Percentiles rank a stretch among this genome's conserved stretches.
Evolutionary conservation across 2,888 invertebrate genomes (phyloP).

Genomic region (Allolobophora icterica): DNA sequence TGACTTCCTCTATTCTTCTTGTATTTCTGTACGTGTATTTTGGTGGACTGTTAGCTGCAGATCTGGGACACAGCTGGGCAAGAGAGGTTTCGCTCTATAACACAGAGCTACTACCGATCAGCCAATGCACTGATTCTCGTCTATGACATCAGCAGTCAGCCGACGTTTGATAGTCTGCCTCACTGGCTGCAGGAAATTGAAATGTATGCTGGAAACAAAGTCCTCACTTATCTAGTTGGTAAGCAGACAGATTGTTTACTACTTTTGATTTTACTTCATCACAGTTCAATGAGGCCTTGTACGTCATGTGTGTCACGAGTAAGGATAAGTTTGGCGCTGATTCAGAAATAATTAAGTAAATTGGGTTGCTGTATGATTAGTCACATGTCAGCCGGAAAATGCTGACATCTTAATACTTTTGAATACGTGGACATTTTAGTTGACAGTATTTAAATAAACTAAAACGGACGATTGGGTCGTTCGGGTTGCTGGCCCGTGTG

Average conservation of each 20-base stretch:
- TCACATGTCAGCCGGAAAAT: too few species aligned
- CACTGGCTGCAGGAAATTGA: slow-evolving; percentile 97
- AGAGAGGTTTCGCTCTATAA: slow-evolving; percentile 91
- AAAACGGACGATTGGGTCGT: too few species aligned
- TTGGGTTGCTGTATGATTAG: too few species aligned
- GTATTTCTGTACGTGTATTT: not conserved
- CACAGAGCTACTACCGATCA: slow-evolving; percentile 95
- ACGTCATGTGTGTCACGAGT: too few species aligned
- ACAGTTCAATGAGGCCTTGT: too few species aligned
- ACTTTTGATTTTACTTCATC: not conserved
- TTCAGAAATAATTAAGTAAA: too few species aligned
- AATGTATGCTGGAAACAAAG: slow-evolving; percentile 93
- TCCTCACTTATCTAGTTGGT: slow-evolving; percentile 91
- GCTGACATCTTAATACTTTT: too few species aligned
- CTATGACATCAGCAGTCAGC: slow-evolving; percentile 96
- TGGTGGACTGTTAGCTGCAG: slow-evolving; percentile 77
- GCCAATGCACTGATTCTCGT: slow-evolving; percentile 95
- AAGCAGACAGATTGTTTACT: slow-evolving; percentile 63
- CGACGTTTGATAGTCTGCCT: slow-evolving; percentile 93
- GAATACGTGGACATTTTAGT: too few species aligned
- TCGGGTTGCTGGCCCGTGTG: too few species aligned
- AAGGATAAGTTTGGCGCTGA: too few species aligned
- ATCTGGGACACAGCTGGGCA: slow-evolving; percentile 99
- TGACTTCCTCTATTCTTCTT: not conserved
- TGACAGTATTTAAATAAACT: too few species aligned